Evolutionary conservation across 1,140 invertebrate genomes (phyloP).

Genomic region (Brachionus plicatilis): DNA sequence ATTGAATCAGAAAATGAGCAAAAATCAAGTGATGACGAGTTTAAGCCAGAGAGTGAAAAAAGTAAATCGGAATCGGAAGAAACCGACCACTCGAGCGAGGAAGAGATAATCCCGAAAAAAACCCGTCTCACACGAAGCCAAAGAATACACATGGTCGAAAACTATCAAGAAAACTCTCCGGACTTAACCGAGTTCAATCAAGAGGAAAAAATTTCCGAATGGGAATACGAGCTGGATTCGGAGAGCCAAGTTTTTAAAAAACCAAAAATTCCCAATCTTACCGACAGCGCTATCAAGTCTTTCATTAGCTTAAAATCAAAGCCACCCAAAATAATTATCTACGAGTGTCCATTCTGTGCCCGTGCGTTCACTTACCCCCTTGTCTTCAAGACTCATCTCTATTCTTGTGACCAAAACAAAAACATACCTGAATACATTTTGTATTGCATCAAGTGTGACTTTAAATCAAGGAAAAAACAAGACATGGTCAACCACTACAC

Average conservation of each 20-base stretch:
- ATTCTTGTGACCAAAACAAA: slow-evolving; percentile 11
- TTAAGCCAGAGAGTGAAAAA: not conserved
- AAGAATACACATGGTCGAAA: not conserved
- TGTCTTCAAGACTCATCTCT: slow-evolving; percentile 21
- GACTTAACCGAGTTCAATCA: not conserved
- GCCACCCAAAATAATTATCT: not conserved
- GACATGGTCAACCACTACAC: slow-evolving; percentile 34
- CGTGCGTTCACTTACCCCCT: not conserved
- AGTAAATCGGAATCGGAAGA: not conserved
- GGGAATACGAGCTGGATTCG: slow-evolving; percentile 18
- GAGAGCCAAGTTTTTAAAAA: slow-evolving; percentile 7
- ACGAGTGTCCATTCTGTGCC: slow-evolving; percentile 29
- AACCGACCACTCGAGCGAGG: not conserved
- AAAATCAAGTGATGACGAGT: not conserved
- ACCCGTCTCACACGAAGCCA: not conserved
- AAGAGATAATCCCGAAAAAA: not conserved
- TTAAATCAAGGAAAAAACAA: slow-evolving; percentile 30
- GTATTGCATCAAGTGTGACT: slow-evolving; percentile 13
- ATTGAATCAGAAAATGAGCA: not conserved
- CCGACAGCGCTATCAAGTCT: slow-evolving; percentile 14
- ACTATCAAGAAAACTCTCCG: not conserved
- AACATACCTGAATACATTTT: slow-evolving; percentile 23
- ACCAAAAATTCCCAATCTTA: slow-evolving; percentile 10
- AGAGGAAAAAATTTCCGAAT: slow-evolving; percentile 26
- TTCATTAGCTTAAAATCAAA: slow-evolving; percentile 29